A percentile compares a stretch with the other conserved stretches of the same genome.
Evolutionary conservation across 2,797 vertebrate species (phyloP).

Genomic region (Myiotriccus ornatus): DNA sequence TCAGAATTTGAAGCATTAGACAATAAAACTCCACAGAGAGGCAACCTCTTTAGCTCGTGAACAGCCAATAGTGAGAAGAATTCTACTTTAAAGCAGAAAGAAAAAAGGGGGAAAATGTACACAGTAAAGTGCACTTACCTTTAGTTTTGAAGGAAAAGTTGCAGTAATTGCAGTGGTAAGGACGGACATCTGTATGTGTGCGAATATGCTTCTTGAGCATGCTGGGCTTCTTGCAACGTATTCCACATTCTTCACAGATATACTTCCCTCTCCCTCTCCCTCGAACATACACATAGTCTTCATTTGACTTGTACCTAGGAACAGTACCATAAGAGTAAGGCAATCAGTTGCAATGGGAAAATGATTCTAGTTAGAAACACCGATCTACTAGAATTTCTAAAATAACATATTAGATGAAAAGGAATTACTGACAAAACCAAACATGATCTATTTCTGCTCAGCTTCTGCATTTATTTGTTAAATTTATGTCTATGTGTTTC

Average conservation of each 20-base stretch:
- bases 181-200: conserved; percentile 95
- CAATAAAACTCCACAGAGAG: neutral
- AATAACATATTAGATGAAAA: neutral
- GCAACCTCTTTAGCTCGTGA: neutral
- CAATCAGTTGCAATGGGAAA: neutral
- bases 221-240: conserved; percentile 98
- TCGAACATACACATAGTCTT: conserved; percentile 97
- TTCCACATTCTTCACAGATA: conserved; percentile 98
- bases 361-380: neutral
- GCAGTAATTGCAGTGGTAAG: conserved; percentile 96
- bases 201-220: conserved; percentile 99
- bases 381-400: neutral
- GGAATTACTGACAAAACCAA: neutral
- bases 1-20: neutral
- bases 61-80: neutral
- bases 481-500: neutral
- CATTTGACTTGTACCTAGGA: conserved; percentile 95
- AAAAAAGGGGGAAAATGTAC: neutral
- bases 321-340: neutral
- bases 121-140: conserved; percentile 75
- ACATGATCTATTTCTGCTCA: neutral
- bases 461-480: neutral
- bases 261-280: conserved; percentile 96
- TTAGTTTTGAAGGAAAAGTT: conserved; percentile 99
- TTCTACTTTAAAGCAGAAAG: neutral